Percentiles rank a stretch among this genome's conserved stretches.
phyloP scores from a whole-genome alignment of 2,888 invertebrate genomes.

The Drosophila prostipennis region DNA sequence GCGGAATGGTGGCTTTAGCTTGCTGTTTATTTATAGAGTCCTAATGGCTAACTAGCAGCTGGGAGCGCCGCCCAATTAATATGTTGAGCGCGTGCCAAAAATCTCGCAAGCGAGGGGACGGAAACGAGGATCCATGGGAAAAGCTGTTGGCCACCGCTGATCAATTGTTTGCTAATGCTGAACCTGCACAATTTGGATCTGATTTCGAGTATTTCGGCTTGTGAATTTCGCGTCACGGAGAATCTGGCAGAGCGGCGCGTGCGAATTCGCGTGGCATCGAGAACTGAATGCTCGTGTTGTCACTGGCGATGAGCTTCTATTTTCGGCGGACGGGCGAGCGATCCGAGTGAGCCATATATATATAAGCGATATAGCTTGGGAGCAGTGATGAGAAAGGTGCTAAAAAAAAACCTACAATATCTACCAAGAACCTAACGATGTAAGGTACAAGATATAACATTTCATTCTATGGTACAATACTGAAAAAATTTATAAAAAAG shows the following conservation, averaged over 20 bases:
- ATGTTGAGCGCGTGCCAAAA: conserved; percentile 65
- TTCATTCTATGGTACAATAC: neutral
- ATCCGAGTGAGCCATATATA: conserved; percentile 12
- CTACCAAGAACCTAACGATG: neutral
- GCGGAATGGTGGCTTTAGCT: neutral
- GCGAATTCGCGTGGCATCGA: conserved; percentile 74
- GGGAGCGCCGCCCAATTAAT: conserved; percentile 37
- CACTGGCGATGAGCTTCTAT: conserved; percentile 35
- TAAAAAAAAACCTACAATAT: conserved; percentile 1
- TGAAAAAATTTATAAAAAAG: no score
- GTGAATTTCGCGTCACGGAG: conserved; percentile 14
- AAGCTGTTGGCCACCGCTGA: conserved; percentile 5
- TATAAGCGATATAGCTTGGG: conserved; percentile 7
- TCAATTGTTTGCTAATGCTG: conserved; percentile 7
- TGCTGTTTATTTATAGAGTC: conserved; percentile 38
- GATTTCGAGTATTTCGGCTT: conserved; percentile 1
- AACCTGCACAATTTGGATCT: conserved; percentile 10
- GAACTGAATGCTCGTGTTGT: conserved; percentile 66
- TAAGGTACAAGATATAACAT: neutral
- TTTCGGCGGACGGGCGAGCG: conserved; percentile 20
- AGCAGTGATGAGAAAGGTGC: conserved; percentile 9
- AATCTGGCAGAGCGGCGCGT: conserved; percentile 50
- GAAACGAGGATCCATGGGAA: conserved; percentile 18
- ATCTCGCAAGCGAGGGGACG: neutral
- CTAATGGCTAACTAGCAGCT: conserved; percentile 11